A percentile compares a stretch with the other conserved stretches of the same genome.
phyloP scores from a whole-genome alignment of 2,113 vertebrate genomes.

The Ophthalmotilapia sp. region DNA sequence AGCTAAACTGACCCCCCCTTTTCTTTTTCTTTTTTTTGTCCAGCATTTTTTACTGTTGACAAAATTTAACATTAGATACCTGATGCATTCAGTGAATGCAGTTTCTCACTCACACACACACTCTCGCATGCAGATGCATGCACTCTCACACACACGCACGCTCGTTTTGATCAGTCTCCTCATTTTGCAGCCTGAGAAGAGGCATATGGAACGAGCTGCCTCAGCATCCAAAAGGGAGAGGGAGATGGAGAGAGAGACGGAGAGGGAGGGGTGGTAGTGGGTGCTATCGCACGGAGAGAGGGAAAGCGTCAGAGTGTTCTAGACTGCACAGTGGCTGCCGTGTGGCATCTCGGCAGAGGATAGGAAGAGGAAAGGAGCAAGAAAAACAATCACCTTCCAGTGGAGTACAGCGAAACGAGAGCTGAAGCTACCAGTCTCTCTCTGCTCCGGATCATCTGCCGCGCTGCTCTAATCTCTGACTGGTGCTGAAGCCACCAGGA shows the following conservation, averaged over 20 bases:
- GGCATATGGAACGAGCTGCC: constrained; percentile 66
- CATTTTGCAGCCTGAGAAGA: constrained; percentile 29
- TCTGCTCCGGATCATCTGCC: neutral
- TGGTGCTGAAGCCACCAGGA: constrained; percentile 15
- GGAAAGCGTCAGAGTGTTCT: constrained; percentile 30
- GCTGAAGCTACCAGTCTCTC: neutral
- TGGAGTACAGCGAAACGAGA: neutral
- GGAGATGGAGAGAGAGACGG: constrained; percentile 2
- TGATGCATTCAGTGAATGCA: neutral
- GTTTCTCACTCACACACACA: neutral
- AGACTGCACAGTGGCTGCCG: constrained; percentile 22
- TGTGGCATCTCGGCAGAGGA: constrained; percentile 18
- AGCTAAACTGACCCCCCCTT: neutral
- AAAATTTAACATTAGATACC: neutral
- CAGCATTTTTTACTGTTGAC: neutral
- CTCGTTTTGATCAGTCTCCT: neutral
- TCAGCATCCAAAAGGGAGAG: constrained; percentile 54
- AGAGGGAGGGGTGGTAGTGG: constrained; percentile 19
- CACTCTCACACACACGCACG: neutral
- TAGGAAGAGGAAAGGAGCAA: neutral
- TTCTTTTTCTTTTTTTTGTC: accelerated
- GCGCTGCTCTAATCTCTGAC: neutral
- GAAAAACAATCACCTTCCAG: neutral
- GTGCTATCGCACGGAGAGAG: constrained; percentile 15
- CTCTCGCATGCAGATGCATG: neutral